A percentile compares a stretch with the other conserved stretches of the same genome.
Evolutionary conservation across 2,113 vertebrate species (phyloP).

Genomic region (Columba janthina): DNA sequence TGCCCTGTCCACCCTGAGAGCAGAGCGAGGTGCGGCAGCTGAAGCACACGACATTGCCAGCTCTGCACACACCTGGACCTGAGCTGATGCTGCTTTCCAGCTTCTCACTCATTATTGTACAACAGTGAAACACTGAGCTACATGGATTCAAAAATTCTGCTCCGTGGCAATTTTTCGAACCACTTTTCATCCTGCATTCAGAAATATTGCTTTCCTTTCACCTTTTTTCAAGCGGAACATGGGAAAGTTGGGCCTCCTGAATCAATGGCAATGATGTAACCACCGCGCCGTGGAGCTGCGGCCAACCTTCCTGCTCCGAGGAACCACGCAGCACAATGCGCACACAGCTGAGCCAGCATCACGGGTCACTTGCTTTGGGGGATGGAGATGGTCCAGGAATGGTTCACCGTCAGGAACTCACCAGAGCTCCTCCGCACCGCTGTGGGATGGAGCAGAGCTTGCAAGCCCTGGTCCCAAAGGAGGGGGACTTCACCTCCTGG

Average conservation of each 20-base stretch:
- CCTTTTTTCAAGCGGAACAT: neutral
- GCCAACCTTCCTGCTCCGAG: neutral
- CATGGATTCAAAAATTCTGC: neutral
- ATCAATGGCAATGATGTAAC: neutral
- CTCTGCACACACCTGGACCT: neutral
- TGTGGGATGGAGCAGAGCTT: neutral
- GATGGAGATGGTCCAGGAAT: neutral
- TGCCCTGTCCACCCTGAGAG: neutral
- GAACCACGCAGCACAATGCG: rapidly evolving
- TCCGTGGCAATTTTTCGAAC: neutral
- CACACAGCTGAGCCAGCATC: neutral
- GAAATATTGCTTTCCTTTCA: neutral
- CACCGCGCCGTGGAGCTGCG: neutral
- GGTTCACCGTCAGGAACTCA: neutral
- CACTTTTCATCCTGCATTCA: neutral
- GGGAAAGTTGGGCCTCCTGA: neutral
- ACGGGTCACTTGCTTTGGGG: neutral
- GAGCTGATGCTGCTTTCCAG: neutral
- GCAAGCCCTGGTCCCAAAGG: neutral
- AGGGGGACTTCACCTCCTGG: neutral
- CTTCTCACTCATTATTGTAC: neutral
- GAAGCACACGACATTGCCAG: neutral
- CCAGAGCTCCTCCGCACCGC: neutral
- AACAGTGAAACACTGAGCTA: neutral
- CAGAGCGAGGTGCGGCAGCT: neutral